Base-by-base conservation (phyloP, 2,113 vertebrate genomes). In the Anser brachyrhynchus region DNA sequence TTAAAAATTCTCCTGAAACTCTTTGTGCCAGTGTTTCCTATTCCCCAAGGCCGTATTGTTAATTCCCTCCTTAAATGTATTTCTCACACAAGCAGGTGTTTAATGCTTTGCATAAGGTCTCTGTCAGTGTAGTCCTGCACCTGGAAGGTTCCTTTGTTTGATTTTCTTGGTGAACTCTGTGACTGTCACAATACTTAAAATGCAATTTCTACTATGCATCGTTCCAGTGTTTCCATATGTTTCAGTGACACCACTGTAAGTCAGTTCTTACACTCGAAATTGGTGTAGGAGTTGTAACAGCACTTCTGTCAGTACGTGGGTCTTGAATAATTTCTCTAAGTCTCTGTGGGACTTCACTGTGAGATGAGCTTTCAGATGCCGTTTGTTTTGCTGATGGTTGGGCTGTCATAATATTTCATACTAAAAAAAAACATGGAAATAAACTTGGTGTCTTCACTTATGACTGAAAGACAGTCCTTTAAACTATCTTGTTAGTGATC, bases 61-160 rank as follows among this genome's bases (percentile, higher is more conserved):
- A 19, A 19, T 26, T 18, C n/a, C 9, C 2, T 28, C 7, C 29
- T 26, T 39, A 35, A 26, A 8, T 4, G 6, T 31, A 1, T 31
- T 4, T 43, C 22, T 39, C 4, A 0, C 7, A 3, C 25, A 26
- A 75, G 51, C 19, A 8, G 29, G 6, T 17, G 33, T 22, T 21
- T 16, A 6, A 22, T 22, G 39, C 3, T 49, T 26, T 0, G 14
- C 19, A 5, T 13, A 5, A 4, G 9, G 3, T 22, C 64, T 23
- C 9, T 18, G 35, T 23, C 39, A 26, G 2, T 19, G 3, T 23
- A 4, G 28, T 74, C 15, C 25, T 59, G 13, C 12, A n/a, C 4
- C 15, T 43, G 22, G 0, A 3, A 3, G 1, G 0, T 28, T 11
- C 18, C 10, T 33, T 44, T 20, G 23, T 55, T 33, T 29, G 3